phyloP scores from a whole-genome alignment of 2,888 invertebrate species.

The Pyrocoelia pectoralis region DNA sequence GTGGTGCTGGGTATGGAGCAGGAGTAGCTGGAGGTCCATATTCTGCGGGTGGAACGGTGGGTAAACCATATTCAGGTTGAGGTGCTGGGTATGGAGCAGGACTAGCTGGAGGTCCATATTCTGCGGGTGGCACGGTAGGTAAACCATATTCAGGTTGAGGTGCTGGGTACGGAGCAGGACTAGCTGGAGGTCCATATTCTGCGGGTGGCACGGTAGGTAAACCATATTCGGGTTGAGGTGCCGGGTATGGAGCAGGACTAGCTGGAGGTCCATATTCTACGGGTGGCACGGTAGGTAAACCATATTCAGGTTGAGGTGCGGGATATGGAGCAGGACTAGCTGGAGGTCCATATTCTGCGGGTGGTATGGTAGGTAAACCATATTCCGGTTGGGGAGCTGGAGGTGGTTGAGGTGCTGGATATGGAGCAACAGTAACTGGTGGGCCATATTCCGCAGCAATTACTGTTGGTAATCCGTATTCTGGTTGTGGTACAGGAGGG shows the following conservation, averaged over 20 bases:
- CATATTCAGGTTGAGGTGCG: too few relatives aligned
- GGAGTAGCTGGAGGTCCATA: background rate
- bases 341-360: background rate
- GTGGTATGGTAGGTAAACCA: background rate
- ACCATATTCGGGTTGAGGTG: background rate
- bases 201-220: background rate
- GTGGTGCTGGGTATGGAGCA: background rate
- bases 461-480: background rate
- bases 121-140: background rate
- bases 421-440: background rate
- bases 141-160: background rate
- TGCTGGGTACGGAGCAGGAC: background rate
- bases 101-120: background rate
- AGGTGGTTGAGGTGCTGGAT: background rate
- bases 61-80: too few relatives aligned
- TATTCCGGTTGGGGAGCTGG: background rate
- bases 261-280: too few relatives aligned
- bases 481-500: background rate
- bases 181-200: background rate
- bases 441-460: background rate
- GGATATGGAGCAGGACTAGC: background rate
- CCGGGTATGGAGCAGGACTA: background rate
- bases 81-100: background rate
- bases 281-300: too few relatives aligned
- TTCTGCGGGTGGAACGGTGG: background rate